A percentile compares a stretch with the other conserved stretches of the same genome.
Conservation (phyloP, 53 echinoderm and acorn worm species). For the Holothuria leucospilota region DNA sequence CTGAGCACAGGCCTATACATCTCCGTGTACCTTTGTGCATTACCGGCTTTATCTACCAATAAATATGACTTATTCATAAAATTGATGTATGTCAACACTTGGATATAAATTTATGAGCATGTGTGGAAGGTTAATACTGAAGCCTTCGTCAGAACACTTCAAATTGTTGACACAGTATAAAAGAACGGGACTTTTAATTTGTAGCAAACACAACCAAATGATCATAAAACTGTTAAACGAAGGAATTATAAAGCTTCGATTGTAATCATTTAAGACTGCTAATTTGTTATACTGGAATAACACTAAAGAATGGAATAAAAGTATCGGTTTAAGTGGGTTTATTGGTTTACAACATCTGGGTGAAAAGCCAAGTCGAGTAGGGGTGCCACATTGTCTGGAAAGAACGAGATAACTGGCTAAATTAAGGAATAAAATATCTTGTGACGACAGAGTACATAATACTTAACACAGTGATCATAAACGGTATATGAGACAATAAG, state of each 20-base stretch:
- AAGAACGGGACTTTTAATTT: conserved; percentile 11
- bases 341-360: conserved; percentile 41
- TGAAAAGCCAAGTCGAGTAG: background rate
- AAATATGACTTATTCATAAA: conserved; percentile 23
- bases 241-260: too few relatives aligned
- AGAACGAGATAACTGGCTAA: background rate
- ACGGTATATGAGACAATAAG: too few relatives aligned
- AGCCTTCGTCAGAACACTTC: background rate
- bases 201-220: conserved; percentile 10
- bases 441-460: too few relatives aligned
- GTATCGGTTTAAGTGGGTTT: background rate
- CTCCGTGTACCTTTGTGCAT: too few relatives aligned
- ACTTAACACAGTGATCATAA: too few relatives aligned
- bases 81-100: conserved; percentile 9
- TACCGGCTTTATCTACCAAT: background rate
- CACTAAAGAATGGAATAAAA: background rate
- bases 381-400: conserved; percentile 27
- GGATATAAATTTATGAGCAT: background rate
- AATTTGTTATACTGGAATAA: too few relatives aligned
- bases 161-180: conserved; percentile 1
- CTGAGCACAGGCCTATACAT: too few relatives aligned
- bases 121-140: background rate
- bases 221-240: conserved; percentile 6
- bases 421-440: conserved; percentile 16
- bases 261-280: too few relatives aligned